Conservation (phyloP, 2,113 vertebrate genomes). For the Scomber scombrus region DNA sequence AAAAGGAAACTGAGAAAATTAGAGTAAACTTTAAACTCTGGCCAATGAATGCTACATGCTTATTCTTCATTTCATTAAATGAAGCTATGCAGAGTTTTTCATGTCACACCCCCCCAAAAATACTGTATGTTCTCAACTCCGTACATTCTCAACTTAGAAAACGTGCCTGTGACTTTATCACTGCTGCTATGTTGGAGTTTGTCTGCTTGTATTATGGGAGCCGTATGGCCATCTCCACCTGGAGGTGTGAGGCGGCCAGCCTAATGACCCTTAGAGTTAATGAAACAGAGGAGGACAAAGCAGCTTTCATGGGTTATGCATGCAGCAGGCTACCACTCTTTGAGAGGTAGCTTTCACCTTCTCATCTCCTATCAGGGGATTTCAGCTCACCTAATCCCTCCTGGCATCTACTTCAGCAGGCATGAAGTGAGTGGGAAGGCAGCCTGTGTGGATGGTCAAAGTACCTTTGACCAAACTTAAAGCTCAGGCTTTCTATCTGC, state of each 20-base stretch:
- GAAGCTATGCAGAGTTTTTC: no score
- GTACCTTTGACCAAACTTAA: constrained; percentile 65
- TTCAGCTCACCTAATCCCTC: constrained; percentile 79
- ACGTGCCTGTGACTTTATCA: constrained; percentile 2
- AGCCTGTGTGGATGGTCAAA: constrained; percentile 28
- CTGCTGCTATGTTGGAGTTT: constrained; percentile 7
- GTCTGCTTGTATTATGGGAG: background rate
- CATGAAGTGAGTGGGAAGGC: constrained; percentile 25
- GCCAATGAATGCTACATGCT: background rate
- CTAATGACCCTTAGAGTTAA: constrained; percentile 34
- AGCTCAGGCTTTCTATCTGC: constrained; percentile 52
- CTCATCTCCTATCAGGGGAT: constrained; percentile 72
- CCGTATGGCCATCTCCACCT: constrained; percentile 11
- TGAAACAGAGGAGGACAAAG: constrained; percentile 73
- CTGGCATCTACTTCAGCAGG: constrained; percentile 73
- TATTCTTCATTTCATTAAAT: background rate
- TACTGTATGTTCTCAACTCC: background rate
- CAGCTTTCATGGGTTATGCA: constrained; percentile 73
- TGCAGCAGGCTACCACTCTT: constrained; percentile 50
- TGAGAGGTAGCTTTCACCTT: constrained; percentile 69
- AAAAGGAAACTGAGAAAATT: background rate
- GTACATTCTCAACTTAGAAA: constrained; percentile 13
- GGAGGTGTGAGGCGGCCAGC: constrained; percentile 38
- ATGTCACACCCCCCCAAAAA: background rate
- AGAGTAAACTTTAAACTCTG: background rate